Conservation (phyloP, 2,797 vertebrate genomes). For the Pseudochirops corinnae region DNA sequence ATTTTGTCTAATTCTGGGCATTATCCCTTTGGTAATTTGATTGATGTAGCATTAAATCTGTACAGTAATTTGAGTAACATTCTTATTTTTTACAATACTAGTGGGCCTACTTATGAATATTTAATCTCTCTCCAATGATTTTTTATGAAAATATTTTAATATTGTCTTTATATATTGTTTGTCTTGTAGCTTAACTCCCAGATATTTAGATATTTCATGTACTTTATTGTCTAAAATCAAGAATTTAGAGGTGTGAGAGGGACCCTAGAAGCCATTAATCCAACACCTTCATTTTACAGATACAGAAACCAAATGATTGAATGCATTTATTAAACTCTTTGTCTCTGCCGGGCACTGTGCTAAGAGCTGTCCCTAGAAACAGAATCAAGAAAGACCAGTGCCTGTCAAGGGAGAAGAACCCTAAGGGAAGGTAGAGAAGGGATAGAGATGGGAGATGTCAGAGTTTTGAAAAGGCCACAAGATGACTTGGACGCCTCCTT, state of each 20-base stretch:
- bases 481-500: rapidly evolving
- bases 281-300: constrained; percentile 27
- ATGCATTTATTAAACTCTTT: background rate
- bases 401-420: background rate
- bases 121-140: background rate
- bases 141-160: background rate
- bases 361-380: background rate
- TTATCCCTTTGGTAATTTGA: background rate
- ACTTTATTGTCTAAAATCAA: constrained; percentile 30
- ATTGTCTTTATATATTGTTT: background rate
- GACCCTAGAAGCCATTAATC: constrained; percentile 16
- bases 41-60: background rate
- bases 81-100: background rate
- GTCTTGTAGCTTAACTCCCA: background rate
- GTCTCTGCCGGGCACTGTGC: background rate
- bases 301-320: background rate
- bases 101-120: background rate
- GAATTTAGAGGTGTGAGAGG: constrained; percentile 11
- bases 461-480: background rate
- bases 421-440: background rate
- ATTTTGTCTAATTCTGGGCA: background rate
- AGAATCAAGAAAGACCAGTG: background rate
- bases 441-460: background rate
- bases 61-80: background rate
- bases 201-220: background rate